Conservation (phyloP, 2,113 vertebrate species). For the Prionailurus viverrinus region DNA sequence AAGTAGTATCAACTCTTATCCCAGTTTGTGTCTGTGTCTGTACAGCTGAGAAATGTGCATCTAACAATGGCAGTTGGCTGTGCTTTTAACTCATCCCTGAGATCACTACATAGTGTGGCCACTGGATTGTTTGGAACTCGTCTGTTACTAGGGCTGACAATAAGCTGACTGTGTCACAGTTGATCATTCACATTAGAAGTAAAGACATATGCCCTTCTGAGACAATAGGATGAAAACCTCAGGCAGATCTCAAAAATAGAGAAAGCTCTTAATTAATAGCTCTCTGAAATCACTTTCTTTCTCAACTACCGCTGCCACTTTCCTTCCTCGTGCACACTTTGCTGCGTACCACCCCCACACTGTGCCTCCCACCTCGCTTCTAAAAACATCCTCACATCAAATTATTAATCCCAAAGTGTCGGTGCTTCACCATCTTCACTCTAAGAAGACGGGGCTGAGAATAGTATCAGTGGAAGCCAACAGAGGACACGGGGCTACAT, state of each 20-base stretch:
- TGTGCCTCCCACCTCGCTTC: slow-evolving; percentile 74
- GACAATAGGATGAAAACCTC: neutral
- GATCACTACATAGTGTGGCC: neutral
- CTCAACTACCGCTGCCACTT: slow-evolving; percentile 47
- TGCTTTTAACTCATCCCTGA: neutral
- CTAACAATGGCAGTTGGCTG: too few species aligned
- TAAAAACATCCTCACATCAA: slow-evolving; percentile 77
- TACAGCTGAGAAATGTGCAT: neutral
- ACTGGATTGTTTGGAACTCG: neutral
- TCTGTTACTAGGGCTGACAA: neutral
- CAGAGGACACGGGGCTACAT: neutral
- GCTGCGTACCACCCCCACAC: slow-evolving; percentile 51
- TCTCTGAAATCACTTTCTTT: neutral
- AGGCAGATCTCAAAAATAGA: neutral
- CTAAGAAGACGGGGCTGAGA: slow-evolving; percentile 64
- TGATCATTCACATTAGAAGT: neutral
- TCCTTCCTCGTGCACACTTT: neutral
- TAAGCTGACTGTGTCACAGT: neutral
- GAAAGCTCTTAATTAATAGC: neutral
- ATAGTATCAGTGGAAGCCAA: slow-evolving; percentile 39
- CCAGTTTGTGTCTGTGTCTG: neutral
- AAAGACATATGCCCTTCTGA: slow-evolving; percentile 9
- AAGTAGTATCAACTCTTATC: too few species aligned
- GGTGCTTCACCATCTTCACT: slow-evolving; percentile 14
- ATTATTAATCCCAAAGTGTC: slow-evolving; percentile 78